Conservation (phyloP, 1,140 invertebrate species). For the Drosophila baimaii region DNA sequence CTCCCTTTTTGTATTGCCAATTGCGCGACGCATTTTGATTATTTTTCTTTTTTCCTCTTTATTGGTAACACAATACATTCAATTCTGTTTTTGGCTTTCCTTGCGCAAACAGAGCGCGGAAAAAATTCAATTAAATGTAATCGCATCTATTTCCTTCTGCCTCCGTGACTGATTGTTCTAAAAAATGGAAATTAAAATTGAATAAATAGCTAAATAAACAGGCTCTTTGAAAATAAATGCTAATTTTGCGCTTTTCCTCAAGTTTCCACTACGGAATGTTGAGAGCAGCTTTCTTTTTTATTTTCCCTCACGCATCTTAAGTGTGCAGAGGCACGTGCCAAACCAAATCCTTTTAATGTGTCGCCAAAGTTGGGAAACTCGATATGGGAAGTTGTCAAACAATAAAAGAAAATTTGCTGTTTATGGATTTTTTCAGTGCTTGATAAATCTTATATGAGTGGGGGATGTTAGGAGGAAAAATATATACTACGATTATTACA, state of each 20-base stretch:
- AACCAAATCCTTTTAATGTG: slow-evolving; percentile 79
- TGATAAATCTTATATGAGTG: not conserved
- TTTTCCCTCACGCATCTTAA: slow-evolving; percentile 24
- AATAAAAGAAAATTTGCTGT: slow-evolving; percentile 13
- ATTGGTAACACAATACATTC: slow-evolving; percentile 74
- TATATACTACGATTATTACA: too few species aligned
- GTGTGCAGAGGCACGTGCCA: slow-evolving; percentile 58
- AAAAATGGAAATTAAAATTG: slow-evolving; percentile 67
- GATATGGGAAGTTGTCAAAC: slow-evolving; percentile 34
- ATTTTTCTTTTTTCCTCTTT: slow-evolving; percentile 41
- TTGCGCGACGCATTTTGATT: slow-evolving; percentile 69
- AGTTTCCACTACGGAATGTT: slow-evolving; percentile 57
- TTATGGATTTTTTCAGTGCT: not conserved
- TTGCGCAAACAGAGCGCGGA: slow-evolving; percentile 32
- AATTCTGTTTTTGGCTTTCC: slow-evolving; percentile 57
- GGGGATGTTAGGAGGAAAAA: not conserved
- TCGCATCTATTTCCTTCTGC: slow-evolving; percentile 71
- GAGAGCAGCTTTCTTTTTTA: slow-evolving; percentile 22
- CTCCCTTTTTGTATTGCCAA: slow-evolving; percentile 17
- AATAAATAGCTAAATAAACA: slow-evolving; percentile 81
- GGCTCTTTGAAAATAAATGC: slow-evolving; percentile 70
- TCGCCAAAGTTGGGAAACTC: slow-evolving; percentile 57
- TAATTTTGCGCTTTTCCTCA: slow-evolving; percentile 67
- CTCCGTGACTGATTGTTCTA: slow-evolving; percentile 69
- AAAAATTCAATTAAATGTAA: slow-evolving; percentile 82